These are phyloP conservation scores for Danionella dracula DNA, from an alignment of 2,797 vertebrate genomes.

Conservation along the genomic window DNA sequence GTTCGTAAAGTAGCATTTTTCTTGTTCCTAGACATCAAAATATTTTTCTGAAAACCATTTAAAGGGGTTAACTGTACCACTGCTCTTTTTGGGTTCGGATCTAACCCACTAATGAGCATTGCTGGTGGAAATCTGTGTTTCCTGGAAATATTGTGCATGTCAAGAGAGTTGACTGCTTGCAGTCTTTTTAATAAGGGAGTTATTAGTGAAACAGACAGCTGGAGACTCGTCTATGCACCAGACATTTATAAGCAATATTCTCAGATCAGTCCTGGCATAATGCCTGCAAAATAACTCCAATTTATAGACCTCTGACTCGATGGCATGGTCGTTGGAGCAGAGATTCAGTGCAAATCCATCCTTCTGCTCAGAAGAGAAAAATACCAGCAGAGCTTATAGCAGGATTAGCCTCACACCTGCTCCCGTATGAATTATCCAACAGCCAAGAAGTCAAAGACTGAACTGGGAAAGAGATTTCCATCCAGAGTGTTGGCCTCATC, in stretches of 20 bases:
- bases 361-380: constrained; percentile 9
- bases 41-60: too few species aligned
- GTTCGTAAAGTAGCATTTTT: too few species aligned
- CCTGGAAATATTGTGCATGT: background rate
- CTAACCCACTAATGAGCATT: too few species aligned
- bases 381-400: constrained; percentile 25
- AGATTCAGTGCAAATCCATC: background rate
- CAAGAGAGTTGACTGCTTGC: background rate
- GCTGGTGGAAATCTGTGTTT: too few species aligned
- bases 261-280: background rate
- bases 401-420: constrained; percentile 9
- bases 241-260: constrained; percentile 1
- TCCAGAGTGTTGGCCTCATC: background rate
- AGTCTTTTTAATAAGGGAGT: background rate
- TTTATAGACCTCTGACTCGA: background rate
- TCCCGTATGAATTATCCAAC: constrained; percentile 16
- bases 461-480: constrained; percentile 5
- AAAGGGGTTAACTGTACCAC: too few species aligned
- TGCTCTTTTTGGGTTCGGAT: too few species aligned
- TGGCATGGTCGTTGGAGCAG: background rate
- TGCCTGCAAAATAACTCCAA: background rate
- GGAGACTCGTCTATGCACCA: background rate
- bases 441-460: constrained; percentile 2
- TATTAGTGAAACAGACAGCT: background rate
- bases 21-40: too few species aligned